Percentiles rank a stretch among this genome's conserved stretches.
Evolutionary conservation across 1,140 invertebrate genomes (phyloP).

Genomic region (Pogonomyrmex californicus): DNA sequence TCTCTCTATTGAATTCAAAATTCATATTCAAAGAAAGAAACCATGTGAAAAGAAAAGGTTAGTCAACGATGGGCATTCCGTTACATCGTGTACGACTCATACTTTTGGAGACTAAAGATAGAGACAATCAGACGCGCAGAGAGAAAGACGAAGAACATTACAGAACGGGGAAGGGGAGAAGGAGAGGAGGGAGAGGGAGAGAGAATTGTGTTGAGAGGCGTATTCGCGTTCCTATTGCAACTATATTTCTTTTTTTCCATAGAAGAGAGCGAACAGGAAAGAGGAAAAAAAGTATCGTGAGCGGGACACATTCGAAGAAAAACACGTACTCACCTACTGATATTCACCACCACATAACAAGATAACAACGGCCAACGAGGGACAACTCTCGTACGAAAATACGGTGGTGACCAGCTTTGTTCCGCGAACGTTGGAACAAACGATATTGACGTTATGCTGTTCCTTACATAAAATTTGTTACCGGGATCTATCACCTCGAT

Average conservation of each 20-base stretch:
- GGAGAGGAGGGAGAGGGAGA: not conserved
- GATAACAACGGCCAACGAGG: constrained; percentile 61
- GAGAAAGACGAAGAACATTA: not conserved
- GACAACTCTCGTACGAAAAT: constrained; percentile 62
- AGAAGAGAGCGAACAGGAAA: not conserved
- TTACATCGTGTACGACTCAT: constrained; percentile 36
- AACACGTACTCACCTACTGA: constrained; percentile 77
- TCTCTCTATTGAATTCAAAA: not conserved
- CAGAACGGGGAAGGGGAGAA: not conserved
- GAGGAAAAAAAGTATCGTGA: constrained; percentile 8
- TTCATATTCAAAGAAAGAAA: not conserved
- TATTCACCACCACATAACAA: constrained; percentile 82
- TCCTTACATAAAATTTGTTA: constrained; percentile 32
- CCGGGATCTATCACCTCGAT: not conserved
- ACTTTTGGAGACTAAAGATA: constrained; percentile 7
- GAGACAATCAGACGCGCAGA: not conserved
- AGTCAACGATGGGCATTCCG: constrained; percentile 24
- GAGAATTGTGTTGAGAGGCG: not conserved
- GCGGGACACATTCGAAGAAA: constrained; percentile 51
- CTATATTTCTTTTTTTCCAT: not conserved
- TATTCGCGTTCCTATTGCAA: not conserved
- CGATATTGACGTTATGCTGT: constrained; percentile 1
- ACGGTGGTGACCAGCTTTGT: constrained; percentile 57
- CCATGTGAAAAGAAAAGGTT: constrained; percentile 26
- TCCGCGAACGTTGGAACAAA: not conserved